Evolutionary conservation across 2,113 vertebrate species (phyloP), one percentile per base, ranked within the genome.

Genomic region (Pao palembangensis): DNA sequence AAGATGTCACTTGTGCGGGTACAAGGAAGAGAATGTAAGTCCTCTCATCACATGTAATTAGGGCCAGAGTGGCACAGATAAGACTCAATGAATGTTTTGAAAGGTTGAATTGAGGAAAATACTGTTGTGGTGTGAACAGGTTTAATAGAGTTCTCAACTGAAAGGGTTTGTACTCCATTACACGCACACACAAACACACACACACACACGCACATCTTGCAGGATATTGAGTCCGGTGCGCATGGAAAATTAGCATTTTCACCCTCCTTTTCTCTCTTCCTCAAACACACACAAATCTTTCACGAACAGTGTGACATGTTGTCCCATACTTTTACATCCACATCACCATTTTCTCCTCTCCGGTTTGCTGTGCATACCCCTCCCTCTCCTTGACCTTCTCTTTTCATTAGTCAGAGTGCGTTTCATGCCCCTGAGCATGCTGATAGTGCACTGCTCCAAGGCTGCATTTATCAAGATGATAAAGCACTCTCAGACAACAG

Each of bases 331-430:
- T 77, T 73, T 49, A 82, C 78, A 71, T 75, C 67, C 79, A 81
- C 78, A 73, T 84, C 77, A 82, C 58, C 44, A 47, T 5, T 51
- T 70, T 52, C 75, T 62, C 77, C 59, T 55, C 49, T 51, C 51
- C 72, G 53, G 43, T 53, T 64, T 47, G 6, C 55, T 2, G 20
- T 43, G 34, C 10, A 51, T 16, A 54, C 78, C 64, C 80, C 81
- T 80, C 81, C 76, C 67, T 83, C 85, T 75, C 84, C 79, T 84
- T 87, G 84, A 85, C 84, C 85, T 88, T 89, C 87, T 88, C 85
- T 84, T 87, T 89, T 86, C 84, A 89, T 89, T 88, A 89, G 87
- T 89, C 86, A 87, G 88, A 88, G 84, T 87, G 85, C 75, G 79
- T 89, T 83, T 84, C 83, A 81, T 82, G 83, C 84, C 80, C 86